Base-by-base conservation (phyloP, 2,797 vertebrate species). In the Triplophysa bombifrons region DNA sequence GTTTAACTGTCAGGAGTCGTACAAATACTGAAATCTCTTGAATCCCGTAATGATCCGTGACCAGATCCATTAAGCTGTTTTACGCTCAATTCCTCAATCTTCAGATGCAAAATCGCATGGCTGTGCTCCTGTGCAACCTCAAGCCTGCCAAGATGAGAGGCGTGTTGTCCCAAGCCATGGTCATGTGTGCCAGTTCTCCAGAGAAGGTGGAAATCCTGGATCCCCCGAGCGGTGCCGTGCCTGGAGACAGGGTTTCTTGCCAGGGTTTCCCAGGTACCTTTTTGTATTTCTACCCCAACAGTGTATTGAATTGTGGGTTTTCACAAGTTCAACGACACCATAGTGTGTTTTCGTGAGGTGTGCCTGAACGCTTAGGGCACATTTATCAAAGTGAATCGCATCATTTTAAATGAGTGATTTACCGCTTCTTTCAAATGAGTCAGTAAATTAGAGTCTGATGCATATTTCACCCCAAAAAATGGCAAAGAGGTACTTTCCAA, bases 141-240 rank as follows among this genome's bases (percentile, higher is more conserved):
- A 99, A 98, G 90, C 95, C 97, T 75, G 97, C 96, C 10, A 99
- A 98, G 91, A 99, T 99, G 98, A 95, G 97, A 87, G 97, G 98
- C 16, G 93, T 98, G 3, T 82, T 97, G 4, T 99, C 98, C 74
- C 97, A 99, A 84, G 98, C 97, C 44, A 99, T 99, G 97, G 91
- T 99, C 80, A 99, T 99, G 97, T 99, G 98, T 86, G 97, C 98
- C 84, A 98, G 96, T 87, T 96, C 96, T 16, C 95, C 95, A 19
- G 97, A 98, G 82, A 97, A 97, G 79, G 93, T 99, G 48, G 98
- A 99, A 91, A 97, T 99, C 87, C 88, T 99, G 64, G 94, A 96
- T 86, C 97, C 98, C 76, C 98, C 98, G 2, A 80, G 84, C 0
- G 96, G 95, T 38, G 92, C 95, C 0, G 88, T 91, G 75, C 95